Evolutionary conservation across 2,797 vertebrate species (phyloP).

Genomic region (Esox lucius): DNA sequence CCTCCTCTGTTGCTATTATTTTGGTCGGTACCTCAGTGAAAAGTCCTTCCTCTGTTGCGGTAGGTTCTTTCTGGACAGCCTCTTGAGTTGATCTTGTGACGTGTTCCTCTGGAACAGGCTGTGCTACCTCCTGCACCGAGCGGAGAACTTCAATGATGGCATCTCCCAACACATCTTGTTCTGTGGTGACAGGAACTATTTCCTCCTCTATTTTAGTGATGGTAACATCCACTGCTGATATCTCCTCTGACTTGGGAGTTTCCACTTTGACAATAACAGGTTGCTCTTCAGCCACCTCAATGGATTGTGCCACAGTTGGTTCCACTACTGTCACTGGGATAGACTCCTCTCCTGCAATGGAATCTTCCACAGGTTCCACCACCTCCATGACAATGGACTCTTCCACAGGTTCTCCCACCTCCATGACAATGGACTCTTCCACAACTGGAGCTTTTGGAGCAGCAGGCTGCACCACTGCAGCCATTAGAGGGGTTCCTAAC

Average conservation of each 20-base stretch:
- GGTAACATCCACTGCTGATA: conserved; percentile 8
- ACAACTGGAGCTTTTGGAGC: neutral
- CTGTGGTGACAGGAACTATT: conserved; percentile 14
- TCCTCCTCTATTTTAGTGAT: conserved; percentile 3
- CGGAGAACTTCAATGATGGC: neutral
- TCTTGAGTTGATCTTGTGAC: conserved; percentile 18
- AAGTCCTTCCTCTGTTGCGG: conserved; percentile 15
- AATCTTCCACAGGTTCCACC: conserved; percentile 19
- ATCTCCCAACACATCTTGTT: conserved; percentile 26
- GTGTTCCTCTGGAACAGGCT: conserved; percentile 24
- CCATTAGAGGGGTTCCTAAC: conserved; percentile 24
- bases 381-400: neutral
- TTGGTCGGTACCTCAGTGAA: conserved; percentile 6
- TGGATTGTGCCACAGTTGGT: neutral
- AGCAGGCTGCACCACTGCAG: conserved; percentile 7
- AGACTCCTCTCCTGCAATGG: conserved; percentile 10
- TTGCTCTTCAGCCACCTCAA: conserved; percentile 18
- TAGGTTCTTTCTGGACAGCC: conserved; percentile 23
- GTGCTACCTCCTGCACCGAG: conserved; percentile 30
- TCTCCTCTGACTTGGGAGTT: conserved; percentile 11
- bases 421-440: no score
- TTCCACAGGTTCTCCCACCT: conserved; percentile 12
- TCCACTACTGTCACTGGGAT: neutral
- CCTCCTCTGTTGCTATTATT: conserved; percentile 14
- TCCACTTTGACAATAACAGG: conserved; percentile 18